phyloP scores from a whole-genome alignment of 2,113 vertebrate genomes.

The Mellivora capensis region DNA sequence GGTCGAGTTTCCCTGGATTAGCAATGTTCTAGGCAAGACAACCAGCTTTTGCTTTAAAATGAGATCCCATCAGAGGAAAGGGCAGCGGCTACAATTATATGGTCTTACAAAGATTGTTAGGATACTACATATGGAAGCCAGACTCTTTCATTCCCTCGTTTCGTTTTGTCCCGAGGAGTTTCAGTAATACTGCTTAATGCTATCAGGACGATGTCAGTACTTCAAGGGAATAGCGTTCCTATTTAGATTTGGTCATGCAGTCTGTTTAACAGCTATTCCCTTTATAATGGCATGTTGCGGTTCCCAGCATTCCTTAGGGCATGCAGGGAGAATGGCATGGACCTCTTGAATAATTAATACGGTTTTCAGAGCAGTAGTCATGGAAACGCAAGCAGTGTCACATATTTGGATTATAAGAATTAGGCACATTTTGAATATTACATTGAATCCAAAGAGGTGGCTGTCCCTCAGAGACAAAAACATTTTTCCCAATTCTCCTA shows the following conservation, averaged over 20 bases:
- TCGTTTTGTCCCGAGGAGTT: slow-evolving; percentile 54
- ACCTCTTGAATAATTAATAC: slow-evolving; percentile 88
- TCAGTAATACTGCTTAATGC: slow-evolving; percentile 75
- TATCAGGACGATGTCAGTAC: slow-evolving; percentile 61
- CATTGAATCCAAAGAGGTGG: slow-evolving; percentile 77
- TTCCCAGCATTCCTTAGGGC: slow-evolving; percentile 83
- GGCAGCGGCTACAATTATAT: slow-evolving; percentile 64
- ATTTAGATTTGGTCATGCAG: slow-evolving; percentile 73
- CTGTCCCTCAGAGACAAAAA: slow-evolving; percentile 49
- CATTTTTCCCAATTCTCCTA: neutral
- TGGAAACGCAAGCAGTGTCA: slow-evolving; percentile 85
- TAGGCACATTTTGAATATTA: slow-evolving; percentile 83
- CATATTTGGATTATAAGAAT: slow-evolving; percentile 84
- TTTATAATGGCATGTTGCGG: slow-evolving; percentile 74
- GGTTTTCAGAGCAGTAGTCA: slow-evolving; percentile 87
- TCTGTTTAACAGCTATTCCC: slow-evolving; percentile 79
- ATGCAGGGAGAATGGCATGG: slow-evolving; percentile 80
- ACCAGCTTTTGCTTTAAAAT: slow-evolving; percentile 75
- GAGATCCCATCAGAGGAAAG: slow-evolving; percentile 66
- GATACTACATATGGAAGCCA: slow-evolving; percentile 44
- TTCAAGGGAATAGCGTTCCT: slow-evolving; percentile 72
- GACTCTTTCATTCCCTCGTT: slow-evolving; percentile 46
- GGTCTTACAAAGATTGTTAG: slow-evolving; percentile 58
- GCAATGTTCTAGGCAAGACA: slow-evolving; percentile 52
- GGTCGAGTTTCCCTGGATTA: slow-evolving; percentile 60